These are phyloP conservation scores for Thryonomys swinderianus DNA, from an alignment of 2,113 vertebrate genomes.

Conservation along the genomic window DNA sequence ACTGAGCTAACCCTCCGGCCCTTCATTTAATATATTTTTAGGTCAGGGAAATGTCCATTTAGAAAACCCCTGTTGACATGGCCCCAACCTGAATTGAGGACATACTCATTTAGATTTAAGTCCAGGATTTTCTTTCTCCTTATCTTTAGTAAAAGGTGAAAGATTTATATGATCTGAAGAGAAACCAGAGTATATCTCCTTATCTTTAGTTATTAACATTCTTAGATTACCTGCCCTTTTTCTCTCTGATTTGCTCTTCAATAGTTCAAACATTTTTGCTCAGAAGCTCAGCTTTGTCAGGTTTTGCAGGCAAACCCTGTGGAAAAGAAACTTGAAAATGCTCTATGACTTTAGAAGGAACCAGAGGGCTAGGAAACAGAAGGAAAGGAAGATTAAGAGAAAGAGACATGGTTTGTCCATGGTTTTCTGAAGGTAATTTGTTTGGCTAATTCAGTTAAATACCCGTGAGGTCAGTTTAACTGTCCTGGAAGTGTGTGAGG, in stretches of 20 bases:
- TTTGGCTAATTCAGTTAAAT: neutral
- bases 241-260: conserved; percentile 18
- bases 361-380: neutral
- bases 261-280: conserved; percentile 23
- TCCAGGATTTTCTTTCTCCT: neutral
- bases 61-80: neutral
- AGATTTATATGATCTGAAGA: too few relatives aligned
- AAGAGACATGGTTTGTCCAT: neutral
- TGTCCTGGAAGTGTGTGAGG: neutral
- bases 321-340: conserved; percentile 28
- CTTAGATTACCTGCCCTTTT: conserved; percentile 1
- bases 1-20: too few relatives aligned
- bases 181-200: too few relatives aligned
- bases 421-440: conserved; percentile 21
- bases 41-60: conserved; percentile 5
- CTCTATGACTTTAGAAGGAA: neutral
- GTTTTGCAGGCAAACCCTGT: neutral
- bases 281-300: conserved; percentile 18
- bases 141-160: too few relatives aligned
- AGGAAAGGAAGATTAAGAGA: conserved; percentile 8
- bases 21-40: too few relatives aligned
- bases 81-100: neutral
- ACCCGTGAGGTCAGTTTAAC: neutral
- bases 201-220: conserved; percentile 9
- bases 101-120: neutral